A percentile compares a stretch with the other conserved stretches of the same genome.
Evolutionary conservation across 2,888 invertebrate species (phyloP).

Genomic region (Ecdyonurus torrentis): DNA sequence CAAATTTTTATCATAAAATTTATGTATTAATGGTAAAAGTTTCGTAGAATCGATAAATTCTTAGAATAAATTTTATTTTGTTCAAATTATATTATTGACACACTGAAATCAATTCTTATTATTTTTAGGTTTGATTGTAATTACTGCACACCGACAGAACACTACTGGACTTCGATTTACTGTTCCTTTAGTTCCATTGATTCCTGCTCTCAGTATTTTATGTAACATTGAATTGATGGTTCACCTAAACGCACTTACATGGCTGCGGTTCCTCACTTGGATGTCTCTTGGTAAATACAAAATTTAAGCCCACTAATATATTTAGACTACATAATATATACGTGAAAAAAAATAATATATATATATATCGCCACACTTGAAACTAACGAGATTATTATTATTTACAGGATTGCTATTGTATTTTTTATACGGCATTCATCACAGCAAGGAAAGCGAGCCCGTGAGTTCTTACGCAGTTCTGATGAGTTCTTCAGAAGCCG

Average conservation of each 20-base stretch:
- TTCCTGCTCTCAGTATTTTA: conserved; percentile 64
- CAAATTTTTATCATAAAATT: no score
- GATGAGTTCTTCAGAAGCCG: conserved; percentile 45
- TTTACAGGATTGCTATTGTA: conserved; percentile 59
- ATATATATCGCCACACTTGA: no score
- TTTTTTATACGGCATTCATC: conserved; percentile 70
- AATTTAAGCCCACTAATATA: conserved; percentile 3
- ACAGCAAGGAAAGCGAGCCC: conserved; percentile 58
- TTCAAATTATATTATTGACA: no score
- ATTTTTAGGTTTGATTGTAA: conserved; percentile 45
- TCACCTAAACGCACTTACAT: conserved; percentile 60
- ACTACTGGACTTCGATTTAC: conserved; percentile 51
- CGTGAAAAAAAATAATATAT: no score
- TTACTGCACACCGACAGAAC: conserved; percentile 61
- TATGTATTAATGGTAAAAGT: no score
- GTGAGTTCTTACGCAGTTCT: conserved; percentile 42
- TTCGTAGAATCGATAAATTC: no score
- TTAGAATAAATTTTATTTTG: no score
- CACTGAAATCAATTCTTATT: no score
- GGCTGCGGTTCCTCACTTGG: conserved; percentile 75
- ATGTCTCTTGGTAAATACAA: conserved; percentile 51
- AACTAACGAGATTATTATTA: no score
- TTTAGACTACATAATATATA: neutral
- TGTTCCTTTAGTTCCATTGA: conserved; percentile 62
- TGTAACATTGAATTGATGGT: conserved; percentile 72